A percentile compares a stretch with the other conserved stretches of the same genome.
phyloP scores from a whole-genome alignment of 2,113 vertebrate genomes.

The Eupsittula cactorum region DNA sequence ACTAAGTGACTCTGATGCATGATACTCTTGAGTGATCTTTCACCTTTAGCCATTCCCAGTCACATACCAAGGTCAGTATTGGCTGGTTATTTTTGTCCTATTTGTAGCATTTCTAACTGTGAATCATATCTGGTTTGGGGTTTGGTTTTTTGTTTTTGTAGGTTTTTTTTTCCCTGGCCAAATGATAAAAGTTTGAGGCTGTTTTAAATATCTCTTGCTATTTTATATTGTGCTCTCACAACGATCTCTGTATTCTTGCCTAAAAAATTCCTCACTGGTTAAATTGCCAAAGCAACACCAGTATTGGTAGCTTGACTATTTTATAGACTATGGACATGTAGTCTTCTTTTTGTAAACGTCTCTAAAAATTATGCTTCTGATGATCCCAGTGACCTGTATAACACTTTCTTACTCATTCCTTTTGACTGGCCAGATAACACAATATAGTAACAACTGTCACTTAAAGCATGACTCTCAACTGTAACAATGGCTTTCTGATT shows the following conservation, averaged over 20 bases:
- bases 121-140: not conserved
- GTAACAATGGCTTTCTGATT: not conserved
- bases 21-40: not conserved
- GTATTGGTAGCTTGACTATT: not conserved
- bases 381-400: not conserved
- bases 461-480: not conserved
- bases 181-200: not conserved
- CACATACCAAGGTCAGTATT: not conserved
- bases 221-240: not conserved
- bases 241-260: not conserved
- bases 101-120: not conserved
- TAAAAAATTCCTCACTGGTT: not conserved
- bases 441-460: not conserved
- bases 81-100: not conserved
- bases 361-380: not conserved
- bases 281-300: not conserved
- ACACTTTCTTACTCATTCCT: not conserved
- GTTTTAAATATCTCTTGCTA: not conserved
- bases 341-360: not conserved
- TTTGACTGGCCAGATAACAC: not conserved
- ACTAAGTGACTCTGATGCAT: not conserved
- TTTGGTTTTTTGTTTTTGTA: not conserved
- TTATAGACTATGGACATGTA: not conserved
- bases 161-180: not conserved
- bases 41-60: not conserved